Evolutionary conservation across 2,797 vertebrate species (phyloP).

Genomic region (Acipenser ruthenus): DNA sequence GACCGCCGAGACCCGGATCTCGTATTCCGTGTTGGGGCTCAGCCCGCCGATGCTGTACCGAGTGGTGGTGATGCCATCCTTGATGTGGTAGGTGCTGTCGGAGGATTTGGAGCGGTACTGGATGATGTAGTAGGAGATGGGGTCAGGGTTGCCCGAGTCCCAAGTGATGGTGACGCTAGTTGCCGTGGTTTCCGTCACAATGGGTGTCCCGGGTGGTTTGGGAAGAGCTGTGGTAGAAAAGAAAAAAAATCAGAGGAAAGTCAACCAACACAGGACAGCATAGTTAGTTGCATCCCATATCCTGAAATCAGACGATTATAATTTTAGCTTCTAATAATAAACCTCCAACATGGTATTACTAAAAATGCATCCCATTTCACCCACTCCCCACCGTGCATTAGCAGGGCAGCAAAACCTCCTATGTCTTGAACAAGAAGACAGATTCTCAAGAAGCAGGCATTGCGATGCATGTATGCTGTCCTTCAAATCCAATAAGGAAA

Average conservation of each 20-base stretch:
- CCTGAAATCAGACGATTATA: no score
- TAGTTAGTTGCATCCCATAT: no score
- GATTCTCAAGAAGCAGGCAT: background rate
- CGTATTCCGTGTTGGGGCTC: conserved; percentile 94
- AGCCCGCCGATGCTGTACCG: conserved; percentile 97
- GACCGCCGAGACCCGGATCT: conserved; percentile 89
- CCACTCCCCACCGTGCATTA: no score
- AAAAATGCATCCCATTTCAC: no score
- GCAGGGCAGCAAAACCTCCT: no score
- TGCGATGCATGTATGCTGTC: background rate
- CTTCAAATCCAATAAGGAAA: background rate
- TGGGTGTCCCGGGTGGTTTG: conserved; percentile 86
- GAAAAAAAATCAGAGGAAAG: background rate
- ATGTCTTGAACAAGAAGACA: background rate
- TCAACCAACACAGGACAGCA: background rate
- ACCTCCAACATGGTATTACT: no score
- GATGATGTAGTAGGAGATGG: conserved; percentile 90
- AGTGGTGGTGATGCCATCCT: conserved; percentile 92
- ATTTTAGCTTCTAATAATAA: no score
- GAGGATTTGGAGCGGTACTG: conserved; percentile 91
- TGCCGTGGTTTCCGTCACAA: conserved; percentile 94
- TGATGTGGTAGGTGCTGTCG: conserved; percentile 89
- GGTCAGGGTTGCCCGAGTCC: conserved; percentile 97
- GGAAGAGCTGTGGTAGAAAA: conserved; percentile 73
- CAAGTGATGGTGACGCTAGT: conserved; percentile 97